phyloP scores from a whole-genome alignment of 2,797 vertebrate species.

The Diplodus puntazzo region DNA sequence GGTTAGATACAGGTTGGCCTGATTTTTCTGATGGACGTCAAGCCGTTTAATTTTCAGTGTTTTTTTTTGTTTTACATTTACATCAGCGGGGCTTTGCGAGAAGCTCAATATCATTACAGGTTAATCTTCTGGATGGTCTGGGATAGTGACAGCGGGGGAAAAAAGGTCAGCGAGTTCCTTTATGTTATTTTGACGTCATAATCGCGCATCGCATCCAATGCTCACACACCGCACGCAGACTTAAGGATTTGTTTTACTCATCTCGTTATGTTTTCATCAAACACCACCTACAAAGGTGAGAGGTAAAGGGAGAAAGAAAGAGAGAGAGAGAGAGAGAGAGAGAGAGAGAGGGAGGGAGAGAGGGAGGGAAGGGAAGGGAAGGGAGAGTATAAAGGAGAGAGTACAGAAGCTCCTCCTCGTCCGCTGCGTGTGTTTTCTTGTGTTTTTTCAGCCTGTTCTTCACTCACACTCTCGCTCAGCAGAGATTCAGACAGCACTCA shows the following conservation, averaged over 20 bases:
- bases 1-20: constrained; percentile 18
- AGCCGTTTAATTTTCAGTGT: constrained; percentile 27
- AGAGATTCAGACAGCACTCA: constrained; percentile 69
- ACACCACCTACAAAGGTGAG: constrained; percentile 69
- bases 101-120: constrained; percentile 48
- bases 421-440: constrained; percentile 71
- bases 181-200: constrained; percentile 45
- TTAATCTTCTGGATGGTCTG: constrained; percentile 52
- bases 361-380: constrained; percentile 22
- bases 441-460: constrained; percentile 68
- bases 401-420: constrained; percentile 79
- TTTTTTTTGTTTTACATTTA: constrained; percentile 18
- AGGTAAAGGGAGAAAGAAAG: constrained; percentile 44
- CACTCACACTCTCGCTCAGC: constrained; percentile 74
- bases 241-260: constrained; percentile 49
- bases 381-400: constrained; percentile 64
- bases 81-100: constrained; percentile 26
- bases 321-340: constrained; percentile 24
- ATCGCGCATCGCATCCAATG: constrained; percentile 31
- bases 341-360: constrained; percentile 36
- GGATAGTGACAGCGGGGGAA: constrained; percentile 9
- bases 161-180: constrained; percentile 33
- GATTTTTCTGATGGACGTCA: constrained; percentile 37
- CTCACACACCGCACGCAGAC: constrained; percentile 16
- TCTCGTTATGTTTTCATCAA: constrained; percentile 65